These are phyloP conservation scores for Monochamus saltuarius DNA, from an alignment of 1,140 invertebrate genomes.

Conservation along the genomic window DNA sequence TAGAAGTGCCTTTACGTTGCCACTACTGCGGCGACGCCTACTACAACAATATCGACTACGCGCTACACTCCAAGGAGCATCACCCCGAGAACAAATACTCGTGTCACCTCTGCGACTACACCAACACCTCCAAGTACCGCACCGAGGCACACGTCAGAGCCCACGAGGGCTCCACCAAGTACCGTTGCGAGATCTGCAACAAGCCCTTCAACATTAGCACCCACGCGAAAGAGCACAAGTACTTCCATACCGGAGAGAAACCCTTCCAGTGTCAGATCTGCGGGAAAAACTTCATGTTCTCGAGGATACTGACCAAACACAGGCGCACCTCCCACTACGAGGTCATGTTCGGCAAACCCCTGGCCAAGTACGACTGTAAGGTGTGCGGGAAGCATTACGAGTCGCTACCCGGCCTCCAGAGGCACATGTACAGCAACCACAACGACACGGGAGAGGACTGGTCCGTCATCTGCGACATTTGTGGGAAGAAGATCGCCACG, in stretches of 20 bases:
- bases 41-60: conserved; percentile 36
- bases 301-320: conserved; percentile 47
- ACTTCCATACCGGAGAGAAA: conserved; percentile 60
- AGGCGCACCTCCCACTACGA: conserved; percentile 49
- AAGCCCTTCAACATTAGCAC: conserved; percentile 55
- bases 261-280: conserved; percentile 65
- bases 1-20: conserved; percentile 61
- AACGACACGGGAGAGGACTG: conserved; percentile 33
- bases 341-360: conserved; percentile 45
- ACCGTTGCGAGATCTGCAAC: conserved; percentile 55
- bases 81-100: conserved; percentile 42
- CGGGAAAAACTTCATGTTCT: conserved; percentile 54
- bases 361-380: conserved; percentile 48
- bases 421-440: conserved; percentile 46
- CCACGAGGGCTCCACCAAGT: conserved; percentile 52
- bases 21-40: conserved; percentile 64
- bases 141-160: conserved; percentile 45
- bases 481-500: conserved; percentile 70
- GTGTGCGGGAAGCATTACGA: conserved; percentile 45
- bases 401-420: conserved; percentile 37
- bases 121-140: conserved; percentile 49
- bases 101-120: conserved; percentile 51
- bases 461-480: conserved; percentile 61
- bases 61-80: conserved; percentile 41
- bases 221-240: conserved; percentile 48